Conservation (phyloP, 2,888 invertebrate genomes). For the Theodoxus fluviatilis region DNA sequence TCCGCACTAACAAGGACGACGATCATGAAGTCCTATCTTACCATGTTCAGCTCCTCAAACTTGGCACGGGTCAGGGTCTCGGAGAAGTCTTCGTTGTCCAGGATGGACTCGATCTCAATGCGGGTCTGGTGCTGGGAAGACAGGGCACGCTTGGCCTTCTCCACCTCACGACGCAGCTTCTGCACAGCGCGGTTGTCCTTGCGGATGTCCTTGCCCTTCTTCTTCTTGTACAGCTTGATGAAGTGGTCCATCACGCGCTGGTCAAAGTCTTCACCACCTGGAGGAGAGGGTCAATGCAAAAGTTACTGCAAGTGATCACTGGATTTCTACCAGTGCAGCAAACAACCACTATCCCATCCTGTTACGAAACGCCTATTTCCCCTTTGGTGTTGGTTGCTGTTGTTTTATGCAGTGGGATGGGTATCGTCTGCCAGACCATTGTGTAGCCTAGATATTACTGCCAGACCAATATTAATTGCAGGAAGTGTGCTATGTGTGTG, state of each 20-base stretch:
- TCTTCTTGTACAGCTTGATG: conserved; percentile 97
- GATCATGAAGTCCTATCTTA: conserved; percentile 59
- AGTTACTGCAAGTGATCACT: too few species aligned
- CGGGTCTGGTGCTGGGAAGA: conserved; percentile 94
- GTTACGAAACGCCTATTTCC: too few species aligned
- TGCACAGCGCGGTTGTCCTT: conserved; percentile 93
- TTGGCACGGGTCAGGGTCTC: conserved; percentile 97
- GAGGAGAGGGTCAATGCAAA: not conserved
- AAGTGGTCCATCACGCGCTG: conserved; percentile 99
- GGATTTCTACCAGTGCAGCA: too few species aligned
- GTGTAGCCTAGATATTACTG: too few species aligned
- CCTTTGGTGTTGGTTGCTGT: too few species aligned
- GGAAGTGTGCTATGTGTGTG: too few species aligned
- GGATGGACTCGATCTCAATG: conserved; percentile 98
- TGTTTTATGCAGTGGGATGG: too few species aligned
- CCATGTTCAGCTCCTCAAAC: conserved; percentile 97
- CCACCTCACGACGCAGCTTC: conserved; percentile 94
- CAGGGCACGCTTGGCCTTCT: conserved; percentile 95
- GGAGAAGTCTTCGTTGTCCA: conserved; percentile 97
- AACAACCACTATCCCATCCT: too few species aligned
- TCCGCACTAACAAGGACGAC: not conserved
- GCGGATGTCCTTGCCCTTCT: conserved; percentile 96
- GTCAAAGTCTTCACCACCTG: conserved; percentile 96
- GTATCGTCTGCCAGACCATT: too few species aligned
- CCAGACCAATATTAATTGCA: too few species aligned